Evolutionary conservation across 2,797 vertebrate species (phyloP), one percentile per base, ranked within the genome.

Genomic region (Silurus lanzhouensis): DNA sequence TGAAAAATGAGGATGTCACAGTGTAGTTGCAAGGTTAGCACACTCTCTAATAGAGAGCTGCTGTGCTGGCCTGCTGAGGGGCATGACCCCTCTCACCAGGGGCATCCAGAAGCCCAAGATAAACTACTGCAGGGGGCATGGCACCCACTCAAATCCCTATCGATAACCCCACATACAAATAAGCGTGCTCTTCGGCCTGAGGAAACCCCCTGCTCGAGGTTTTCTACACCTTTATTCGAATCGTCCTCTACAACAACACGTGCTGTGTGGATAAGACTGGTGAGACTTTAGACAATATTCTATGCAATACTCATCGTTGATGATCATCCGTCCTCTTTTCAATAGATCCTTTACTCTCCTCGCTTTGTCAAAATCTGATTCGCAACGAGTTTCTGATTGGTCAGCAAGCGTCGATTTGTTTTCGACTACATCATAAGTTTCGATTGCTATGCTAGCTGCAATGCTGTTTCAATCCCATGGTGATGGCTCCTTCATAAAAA

Each of bases 11-110:
- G 95, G 93, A 94, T 95, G 94, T 96, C 95, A 96, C 93, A 88
- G 93, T 92, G 94, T 96, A 96, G 95, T 95, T 97, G 95, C 94
- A 96, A 97, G 95, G 97, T 97, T 96, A 97, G 96, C 95, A 97
- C 95, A 97, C 94, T 93, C 93, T 91, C 93, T 96, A 96, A 96
- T 95, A 94, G 95, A 96, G 94, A 89, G 93, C 92, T 94, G 93
- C 92, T 93, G 91, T 93, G 94, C 92, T 93, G 91, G 57, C 92
- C 91, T 92, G 91, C 94, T 92, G 91, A 87, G 90, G 94, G 94
- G 92, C 94, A 93, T 90, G 91, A 94, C 94, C 94, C 92, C 89
- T 67, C 92, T 93, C 92, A 92, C 94, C 89, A 84, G 90, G 94
- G 87, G 84, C 93, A 93, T 94, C 94, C 93, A 94, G 92, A 92